A percentile compares a stretch with the other conserved stretches of the same genome.
Conservation (phyloP, 2,797 vertebrate species). For the Ibycter americanus region DNA sequence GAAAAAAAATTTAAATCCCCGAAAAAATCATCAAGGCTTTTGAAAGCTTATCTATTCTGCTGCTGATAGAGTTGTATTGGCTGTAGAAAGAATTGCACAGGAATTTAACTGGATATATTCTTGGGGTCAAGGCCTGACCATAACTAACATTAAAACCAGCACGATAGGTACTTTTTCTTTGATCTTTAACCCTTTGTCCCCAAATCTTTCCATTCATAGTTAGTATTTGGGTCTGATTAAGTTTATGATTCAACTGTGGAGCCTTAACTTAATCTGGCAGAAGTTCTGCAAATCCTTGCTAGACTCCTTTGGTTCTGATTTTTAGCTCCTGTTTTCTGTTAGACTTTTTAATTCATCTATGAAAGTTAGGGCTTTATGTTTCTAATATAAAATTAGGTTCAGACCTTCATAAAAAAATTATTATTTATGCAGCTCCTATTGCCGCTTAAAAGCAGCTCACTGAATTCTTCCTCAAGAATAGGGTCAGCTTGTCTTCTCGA, state of each 20-base stretch:
- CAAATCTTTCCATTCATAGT: neutral
- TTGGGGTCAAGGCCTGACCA: neutral
- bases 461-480: neutral
- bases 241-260: neutral
- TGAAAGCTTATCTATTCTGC: neutral
- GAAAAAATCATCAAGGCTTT: neutral
- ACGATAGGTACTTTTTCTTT: neutral
- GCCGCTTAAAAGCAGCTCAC: neutral
- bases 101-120: neutral
- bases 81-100: neutral
- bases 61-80: neutral
- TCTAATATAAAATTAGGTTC: neutral
- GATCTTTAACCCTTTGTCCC: conserved; percentile 1
- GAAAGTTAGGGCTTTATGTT: neutral
- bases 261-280: neutral
- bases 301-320: neutral
- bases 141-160: neutral
- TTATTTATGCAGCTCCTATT: neutral
- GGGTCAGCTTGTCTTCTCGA: neutral
- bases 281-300: conserved; percentile 5
- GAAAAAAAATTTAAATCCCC: neutral
- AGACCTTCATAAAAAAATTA: neutral
- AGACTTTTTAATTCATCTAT: neutral
- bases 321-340: conserved; percentile 4
- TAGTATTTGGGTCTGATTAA: neutral